These are phyloP conservation scores for Gobio occitaniae DNA, from an alignment of 2,797 vertebrate genomes.

Conservation along the genomic window DNA sequence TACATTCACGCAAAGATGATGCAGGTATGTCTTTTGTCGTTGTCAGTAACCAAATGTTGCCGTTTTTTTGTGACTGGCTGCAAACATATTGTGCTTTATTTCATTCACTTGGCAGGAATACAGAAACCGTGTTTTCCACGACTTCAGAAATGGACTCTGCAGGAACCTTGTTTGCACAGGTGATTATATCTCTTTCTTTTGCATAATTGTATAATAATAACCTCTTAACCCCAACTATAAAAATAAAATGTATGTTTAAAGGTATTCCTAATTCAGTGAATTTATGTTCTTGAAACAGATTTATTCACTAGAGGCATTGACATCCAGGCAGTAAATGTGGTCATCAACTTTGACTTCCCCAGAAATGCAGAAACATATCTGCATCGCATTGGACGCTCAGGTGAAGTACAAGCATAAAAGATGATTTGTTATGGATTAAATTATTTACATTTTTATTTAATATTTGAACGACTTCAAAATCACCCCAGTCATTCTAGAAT, in stretches of 20 bases:
- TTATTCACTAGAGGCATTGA: constrained; percentile 86
- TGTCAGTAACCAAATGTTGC: neutral
- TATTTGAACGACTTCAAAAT: neutral
- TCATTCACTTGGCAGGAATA: constrained; percentile 73
- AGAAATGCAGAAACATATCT: constrained; percentile 85
- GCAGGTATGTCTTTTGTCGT: constrained; percentile 72
- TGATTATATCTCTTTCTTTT: constrained; percentile 56
- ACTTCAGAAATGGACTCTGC: constrained; percentile 84
- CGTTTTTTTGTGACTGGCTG: neutral
- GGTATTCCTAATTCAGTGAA: neutral
- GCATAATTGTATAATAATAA: neutral
- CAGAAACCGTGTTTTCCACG: constrained; percentile 84
- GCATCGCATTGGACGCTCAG: constrained; percentile 85
- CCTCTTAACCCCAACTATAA: neutral
- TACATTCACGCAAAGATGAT: constrained; percentile 88
- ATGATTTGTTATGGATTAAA: neutral
- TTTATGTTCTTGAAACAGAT: constrained; percentile 66
- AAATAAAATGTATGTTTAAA: neutral
- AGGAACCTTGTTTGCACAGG: constrained; percentile 85
- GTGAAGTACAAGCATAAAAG: constrained; percentile 57
- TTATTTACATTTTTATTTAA: neutral
- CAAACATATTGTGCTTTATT: neutral
- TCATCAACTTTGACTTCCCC: constrained; percentile 87
- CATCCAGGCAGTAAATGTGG: constrained; percentile 86
- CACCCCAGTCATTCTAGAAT: no score